These are phyloP conservation scores for Nymphalis io DNA, from an alignment of 1,140 invertebrate genomes.

Conservation along the genomic window DNA sequence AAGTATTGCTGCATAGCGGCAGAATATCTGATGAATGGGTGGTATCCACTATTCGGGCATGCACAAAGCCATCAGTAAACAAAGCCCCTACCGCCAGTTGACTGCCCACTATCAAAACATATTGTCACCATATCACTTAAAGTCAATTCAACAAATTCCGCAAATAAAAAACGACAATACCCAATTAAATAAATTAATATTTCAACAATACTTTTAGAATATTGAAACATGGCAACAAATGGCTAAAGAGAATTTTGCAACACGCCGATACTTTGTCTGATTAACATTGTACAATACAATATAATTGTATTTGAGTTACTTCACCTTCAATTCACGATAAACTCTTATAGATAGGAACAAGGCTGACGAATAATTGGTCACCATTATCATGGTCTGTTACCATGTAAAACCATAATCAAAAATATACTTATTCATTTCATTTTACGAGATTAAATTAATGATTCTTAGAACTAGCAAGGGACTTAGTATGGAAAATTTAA, in stretches of 20 bases:
- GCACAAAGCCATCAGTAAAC: too few relatives aligned
- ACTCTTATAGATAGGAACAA: background rate
- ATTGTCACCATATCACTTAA: background rate
- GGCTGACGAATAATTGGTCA: too few relatives aligned
- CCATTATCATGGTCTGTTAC: too few relatives aligned
- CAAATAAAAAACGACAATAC: background rate
- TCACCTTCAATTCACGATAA: background rate
- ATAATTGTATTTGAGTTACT: background rate
- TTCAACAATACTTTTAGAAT: constrained; percentile 11
- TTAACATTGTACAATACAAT: constrained; percentile 7
- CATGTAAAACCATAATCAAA: too few relatives aligned
- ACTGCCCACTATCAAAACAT: background rate
- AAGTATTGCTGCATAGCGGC: too few relatives aligned
- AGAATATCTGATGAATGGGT: too few relatives aligned
- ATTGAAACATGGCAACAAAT: background rate
- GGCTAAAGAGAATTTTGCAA: constrained; percentile 2
- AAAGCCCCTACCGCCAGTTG: too few relatives aligned
- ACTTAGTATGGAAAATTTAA: too few relatives aligned
- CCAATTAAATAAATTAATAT: constrained; percentile 2
- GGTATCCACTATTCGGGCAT: too few relatives aligned
- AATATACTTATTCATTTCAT: too few relatives aligned
- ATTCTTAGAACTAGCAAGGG: too few relatives aligned
- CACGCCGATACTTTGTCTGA: background rate
- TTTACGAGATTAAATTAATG: too few relatives aligned
- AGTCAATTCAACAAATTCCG: background rate